phyloP scores from a whole-genome alignment of 2,113 vertebrate species.

The Diadophis punctatus region DNA sequence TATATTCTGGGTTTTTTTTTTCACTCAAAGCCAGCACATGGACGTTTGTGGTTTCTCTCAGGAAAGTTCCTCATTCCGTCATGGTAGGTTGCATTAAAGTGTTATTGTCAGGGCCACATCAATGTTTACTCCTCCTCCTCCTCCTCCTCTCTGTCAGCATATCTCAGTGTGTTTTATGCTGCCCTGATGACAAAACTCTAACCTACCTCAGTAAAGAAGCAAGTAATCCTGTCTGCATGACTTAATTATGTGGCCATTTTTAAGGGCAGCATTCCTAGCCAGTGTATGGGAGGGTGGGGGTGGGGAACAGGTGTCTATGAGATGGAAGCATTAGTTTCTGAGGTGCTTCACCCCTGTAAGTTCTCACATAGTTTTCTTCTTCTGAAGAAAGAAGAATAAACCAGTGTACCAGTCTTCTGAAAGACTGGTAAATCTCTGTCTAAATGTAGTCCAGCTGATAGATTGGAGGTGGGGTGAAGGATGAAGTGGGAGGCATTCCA shows the following conservation, averaged over 20 bases:
- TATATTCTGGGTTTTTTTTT: background rate
- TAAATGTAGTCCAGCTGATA: background rate
- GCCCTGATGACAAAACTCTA: too few relatives aligned
- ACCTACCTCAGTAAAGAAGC: background rate
- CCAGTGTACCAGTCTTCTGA: background rate
- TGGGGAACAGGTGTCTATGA: background rate
- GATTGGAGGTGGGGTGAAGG: background rate
- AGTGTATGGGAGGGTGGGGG: background rate
- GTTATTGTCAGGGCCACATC: background rate
- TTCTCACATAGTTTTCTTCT: background rate
- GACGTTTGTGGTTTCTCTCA: background rate
- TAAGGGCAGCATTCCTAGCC: background rate
- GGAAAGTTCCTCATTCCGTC: background rate
- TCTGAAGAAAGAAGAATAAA: background rate
- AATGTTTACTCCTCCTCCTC: background rate
- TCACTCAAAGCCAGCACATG: background rate
- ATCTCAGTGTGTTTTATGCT: background rate
- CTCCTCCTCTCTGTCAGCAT: background rate
- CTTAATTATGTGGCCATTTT: background rate
- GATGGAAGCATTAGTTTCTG: background rate
- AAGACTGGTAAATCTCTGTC: background rate
- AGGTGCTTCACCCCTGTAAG: background rate
- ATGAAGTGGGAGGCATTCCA: background rate
- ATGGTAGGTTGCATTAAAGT: background rate
- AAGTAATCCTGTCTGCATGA: background rate